Evolutionary conservation across 1,140 invertebrate genomes (phyloP).

Genomic region (Agrypnia vestita): DNA sequence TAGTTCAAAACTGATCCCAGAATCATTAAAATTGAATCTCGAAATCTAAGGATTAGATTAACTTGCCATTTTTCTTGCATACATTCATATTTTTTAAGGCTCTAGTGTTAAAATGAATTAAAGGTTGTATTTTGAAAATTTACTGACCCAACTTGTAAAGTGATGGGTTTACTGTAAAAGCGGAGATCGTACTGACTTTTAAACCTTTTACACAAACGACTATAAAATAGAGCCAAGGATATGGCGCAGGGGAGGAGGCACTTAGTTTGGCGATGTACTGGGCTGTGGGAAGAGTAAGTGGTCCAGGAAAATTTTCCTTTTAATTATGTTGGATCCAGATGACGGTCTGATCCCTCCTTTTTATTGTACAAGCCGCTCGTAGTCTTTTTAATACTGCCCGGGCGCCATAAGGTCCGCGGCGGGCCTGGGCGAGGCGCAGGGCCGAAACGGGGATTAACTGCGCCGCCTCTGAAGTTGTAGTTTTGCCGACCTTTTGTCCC

Average conservation of each 20-base stretch:
- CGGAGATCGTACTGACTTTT: background rate
- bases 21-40: too few relatives aligned
- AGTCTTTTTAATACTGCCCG: conserved; percentile 59
- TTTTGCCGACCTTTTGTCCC: too few relatives aligned
- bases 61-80: too few relatives aligned
- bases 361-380: conserved; percentile 60
- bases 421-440: conserved; percentile 1
- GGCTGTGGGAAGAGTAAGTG: conserved; percentile 26
- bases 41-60: too few relatives aligned
- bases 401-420: conserved; percentile 38
- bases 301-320: conserved; percentile 59
- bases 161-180: background rate
- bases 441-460: background rate
- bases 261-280: conserved; percentile 9
- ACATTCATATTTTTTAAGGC: too few relatives aligned
- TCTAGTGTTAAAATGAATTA: too few relatives aligned
- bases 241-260: conserved; percentile 6
- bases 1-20: too few relatives aligned
- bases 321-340: conserved; percentile 61
- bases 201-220: background rate
- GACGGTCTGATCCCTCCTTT: conserved; percentile 59
- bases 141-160: background rate
- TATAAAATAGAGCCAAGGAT: conserved; percentile 6
- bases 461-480: too few relatives aligned
- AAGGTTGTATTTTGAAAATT: too few relatives aligned